Evolutionary conservation across 2,797 vertebrate genomes (phyloP), one percentile per base, ranked within the genome.

Genomic region (Microcaecilia unicolor): DNA sequence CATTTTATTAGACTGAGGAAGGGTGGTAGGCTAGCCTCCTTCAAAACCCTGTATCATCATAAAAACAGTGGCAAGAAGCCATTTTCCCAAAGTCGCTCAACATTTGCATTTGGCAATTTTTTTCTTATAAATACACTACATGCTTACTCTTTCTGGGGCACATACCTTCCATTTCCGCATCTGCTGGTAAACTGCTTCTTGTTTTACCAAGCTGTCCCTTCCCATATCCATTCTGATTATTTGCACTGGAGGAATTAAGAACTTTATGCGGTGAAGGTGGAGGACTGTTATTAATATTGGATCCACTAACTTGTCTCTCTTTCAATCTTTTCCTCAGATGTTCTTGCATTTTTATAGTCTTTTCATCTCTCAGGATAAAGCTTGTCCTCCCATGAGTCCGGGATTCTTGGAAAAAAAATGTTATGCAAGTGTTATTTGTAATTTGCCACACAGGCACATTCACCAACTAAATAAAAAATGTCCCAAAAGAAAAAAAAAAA

Each of bases 261-360:
- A 34, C 57, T 70, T 76, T 76, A 17, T 67, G 67, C 1, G 64
- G 75, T 7, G 72, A 73, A 18, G 72, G 64, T 1, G 70, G 75
- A 25, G 69, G 68, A 25, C 72, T 79, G 22, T 48, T 72, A 26
- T 59, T 80, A 52, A 72, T 70, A 16, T 58, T 62, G 15, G 69
- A 69, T 22, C 67, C 61, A 26, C 55, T 54, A 27, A 64, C 50
- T 49, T 79, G 78, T 32, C 61, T 55, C 35, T 83, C 73, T 68
- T 78, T 85, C 44, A 76, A 58, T 8, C 78, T 80, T 41, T 83
- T 78, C 59, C 78, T 81, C 46, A 80, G 60, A 47, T 80, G 75
- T 3, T 86, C 85, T 51, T 77, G 78, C 56, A 67, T 72, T 70
- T 85, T 87, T 37, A 68, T 52, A 28, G 66, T 61, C 22, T 76